Evolutionary conservation across 2,113 vertebrate genomes (phyloP).

Genomic region (Plestiodon gilberti): DNA sequence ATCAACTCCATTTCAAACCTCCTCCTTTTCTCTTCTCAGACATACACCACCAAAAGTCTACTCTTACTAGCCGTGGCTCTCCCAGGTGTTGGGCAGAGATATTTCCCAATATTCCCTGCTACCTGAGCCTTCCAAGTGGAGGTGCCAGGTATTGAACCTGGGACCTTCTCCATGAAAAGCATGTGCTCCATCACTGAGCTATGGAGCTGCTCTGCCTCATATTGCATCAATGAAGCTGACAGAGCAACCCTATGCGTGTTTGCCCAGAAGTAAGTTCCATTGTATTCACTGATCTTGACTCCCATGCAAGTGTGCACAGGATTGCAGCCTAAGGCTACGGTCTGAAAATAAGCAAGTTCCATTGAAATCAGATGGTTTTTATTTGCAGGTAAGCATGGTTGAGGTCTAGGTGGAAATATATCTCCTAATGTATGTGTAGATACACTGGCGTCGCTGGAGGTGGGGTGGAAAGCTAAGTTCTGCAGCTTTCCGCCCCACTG

Average conservation of each 20-base stretch:
- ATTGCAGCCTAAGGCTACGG: too few relatives aligned
- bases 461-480: too few relatives aligned
- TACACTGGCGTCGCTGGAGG: neutral
- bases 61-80: too few relatives aligned
- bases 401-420: neutral
- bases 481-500: too few relatives aligned
- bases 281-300: too few relatives aligned
- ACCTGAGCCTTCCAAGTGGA: neutral
- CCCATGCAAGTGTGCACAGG: too few relatives aligned
- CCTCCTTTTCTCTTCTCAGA: too few relatives aligned
- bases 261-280: too few relatives aligned
- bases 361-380: neutral
- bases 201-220: neutral
- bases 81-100: neutral
- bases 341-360: neutral
- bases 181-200: neutral
- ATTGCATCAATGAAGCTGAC: neutral
- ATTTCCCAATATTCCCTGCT: neutral
- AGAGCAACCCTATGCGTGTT: too few relatives aligned
- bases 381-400: neutral
- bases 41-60: too few relatives aligned
- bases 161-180: neutral
- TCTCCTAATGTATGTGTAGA: neutral
- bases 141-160: neutral
- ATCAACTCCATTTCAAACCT: too few relatives aligned